Base-by-base conservation (phyloP, 92 coral and sea anemone genomes). In the Zoanthus sociatus region DNA sequence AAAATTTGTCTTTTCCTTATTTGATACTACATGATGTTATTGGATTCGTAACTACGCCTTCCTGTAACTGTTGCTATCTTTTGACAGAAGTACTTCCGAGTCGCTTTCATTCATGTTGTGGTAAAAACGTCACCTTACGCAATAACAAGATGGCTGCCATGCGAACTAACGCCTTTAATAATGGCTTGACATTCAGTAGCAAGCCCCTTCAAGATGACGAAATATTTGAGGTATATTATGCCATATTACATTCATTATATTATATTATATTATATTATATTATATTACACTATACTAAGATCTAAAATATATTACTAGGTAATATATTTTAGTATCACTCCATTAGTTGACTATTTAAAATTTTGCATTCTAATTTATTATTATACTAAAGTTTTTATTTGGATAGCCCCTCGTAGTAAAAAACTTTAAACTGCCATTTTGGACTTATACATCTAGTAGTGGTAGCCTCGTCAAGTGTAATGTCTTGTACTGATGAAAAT, bases 41-140 rank as follows among this genome's bases (percentile, higher is more conserved):
- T 50, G 3, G 55, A 50, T 11, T 50, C 12, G 1, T 5, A 50
- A 50, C 55, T 7, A 37, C 9, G 26, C 16, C 18, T 16, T 6
- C 8, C 0, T 16, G 69, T 63, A 63, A 63, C 69, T 63, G 16
- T 16, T 63, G 8, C 26, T 63, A 20, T 63, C 69, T 63, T 50
- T 66, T 46, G 3, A 4, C 61, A 81, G 75, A 81, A 47, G 85
- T 91, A 60, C 81, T 84, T 17, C 90, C 90, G 16, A 88, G 91
- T 88, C 90, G 95, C 14, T 97, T 97, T 54, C 99, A 97, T 86
- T 92, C 95, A 0, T 95, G 97, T 82, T 92, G 99, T 78, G 99
- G 99, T 1, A 94, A 92, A 85, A 93, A 92, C 86, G 92, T 95
- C 47, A 79, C 96, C 1, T 89, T 97, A 16, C 75, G 88, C 31